phyloP scores from a whole-genome alignment of 2,113 vertebrate species.

The Lota lota region DNA sequence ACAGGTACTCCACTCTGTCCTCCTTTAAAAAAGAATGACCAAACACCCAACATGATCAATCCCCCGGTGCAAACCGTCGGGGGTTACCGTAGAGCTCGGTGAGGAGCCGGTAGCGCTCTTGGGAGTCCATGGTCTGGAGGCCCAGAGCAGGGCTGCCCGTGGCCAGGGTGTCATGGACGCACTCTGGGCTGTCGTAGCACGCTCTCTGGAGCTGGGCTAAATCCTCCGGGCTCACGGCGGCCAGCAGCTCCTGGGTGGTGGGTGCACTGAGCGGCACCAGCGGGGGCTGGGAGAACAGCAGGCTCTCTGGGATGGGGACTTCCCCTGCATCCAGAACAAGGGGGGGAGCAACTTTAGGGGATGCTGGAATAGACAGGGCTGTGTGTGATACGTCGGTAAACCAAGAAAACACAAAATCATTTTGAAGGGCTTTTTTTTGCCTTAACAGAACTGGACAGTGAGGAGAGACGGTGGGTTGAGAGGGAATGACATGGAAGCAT shows the following conservation, averaged over 20 bases:
- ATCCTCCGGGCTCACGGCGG: conserved; percentile 43
- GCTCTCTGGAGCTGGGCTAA: conserved; percentile 47
- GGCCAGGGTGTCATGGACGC: conserved; percentile 71
- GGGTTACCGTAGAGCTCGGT: conserved; percentile 61
- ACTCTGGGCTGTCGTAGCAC: conserved; percentile 63
- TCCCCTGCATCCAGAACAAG: conserved; percentile 65
- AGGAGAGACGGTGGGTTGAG: no score
- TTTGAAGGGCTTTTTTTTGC: no score
- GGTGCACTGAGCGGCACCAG: conserved; percentile 34
- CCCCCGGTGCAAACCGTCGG: no score
- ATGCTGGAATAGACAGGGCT: neutral
- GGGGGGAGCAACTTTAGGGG: no score
- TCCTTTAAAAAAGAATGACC: no score
- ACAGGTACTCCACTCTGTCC: no score
- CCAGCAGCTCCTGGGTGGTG: conserved; percentile 51
- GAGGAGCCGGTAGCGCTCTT: conserved; percentile 47
- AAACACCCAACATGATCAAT: no score
- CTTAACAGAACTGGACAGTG: no score
- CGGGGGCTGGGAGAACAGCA: conserved; percentile 61
- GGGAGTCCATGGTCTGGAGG: conserved; percentile 54
- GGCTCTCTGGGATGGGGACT: conserved; percentile 75
- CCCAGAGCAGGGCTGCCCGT: conserved; percentile 58
- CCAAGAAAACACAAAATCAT: no score
- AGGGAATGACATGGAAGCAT: no score
- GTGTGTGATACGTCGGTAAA: no score